Base-by-base conservation (phyloP, 2,888 invertebrate species). In the Cheilosia scutellata region DNA sequence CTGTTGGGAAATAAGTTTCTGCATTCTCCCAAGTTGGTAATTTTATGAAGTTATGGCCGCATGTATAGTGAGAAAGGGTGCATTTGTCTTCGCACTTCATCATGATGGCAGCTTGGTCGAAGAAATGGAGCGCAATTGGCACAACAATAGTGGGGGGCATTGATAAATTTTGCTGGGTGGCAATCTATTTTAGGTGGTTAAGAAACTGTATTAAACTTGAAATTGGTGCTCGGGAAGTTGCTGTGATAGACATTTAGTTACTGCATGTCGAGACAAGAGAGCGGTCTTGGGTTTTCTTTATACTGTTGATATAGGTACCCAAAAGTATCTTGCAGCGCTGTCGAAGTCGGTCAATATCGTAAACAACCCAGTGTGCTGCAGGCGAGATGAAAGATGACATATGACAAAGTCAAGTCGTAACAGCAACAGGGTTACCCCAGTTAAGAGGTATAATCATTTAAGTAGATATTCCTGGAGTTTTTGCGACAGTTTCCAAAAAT, bases 131-230 rank as follows among this genome's bases (percentile, higher is more conserved):
- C 37, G 11, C 55, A 75, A 49, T 65, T 57, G 47, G 40, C 37
- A 29, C 51, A 37, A 11, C 37, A 37, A 37, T 37, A 29, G n/a
- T 29, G 40, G 33, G 20, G 42, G 16, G 44, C 13, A 27, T 65
- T 33, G 47, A 75, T 65, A 75, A 57, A 75, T 75, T 47, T 75
- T 40, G 55, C 33, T 37, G 57, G 65, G 65, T 49, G 47, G 75
- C 57, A 57, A 65, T 75, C 65, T 65, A n/a, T 58, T 75, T 75
- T 57, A 37, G 75, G 75, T 65, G 75, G 75, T 65, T 57, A 49
- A 27, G 60, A 57, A 57, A 75, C 57, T 57, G 31, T 31, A 58
- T 65, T 58, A 47, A 65, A 65, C 31, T 75, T 65, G 29, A 49
- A 75, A 75, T 65, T 58, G 65, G 44, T 49, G 49, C 16, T 20